Evolutionary conservation across 2,888 invertebrate genomes (phyloP).

Genomic region (Morinoia aosen): DNA sequence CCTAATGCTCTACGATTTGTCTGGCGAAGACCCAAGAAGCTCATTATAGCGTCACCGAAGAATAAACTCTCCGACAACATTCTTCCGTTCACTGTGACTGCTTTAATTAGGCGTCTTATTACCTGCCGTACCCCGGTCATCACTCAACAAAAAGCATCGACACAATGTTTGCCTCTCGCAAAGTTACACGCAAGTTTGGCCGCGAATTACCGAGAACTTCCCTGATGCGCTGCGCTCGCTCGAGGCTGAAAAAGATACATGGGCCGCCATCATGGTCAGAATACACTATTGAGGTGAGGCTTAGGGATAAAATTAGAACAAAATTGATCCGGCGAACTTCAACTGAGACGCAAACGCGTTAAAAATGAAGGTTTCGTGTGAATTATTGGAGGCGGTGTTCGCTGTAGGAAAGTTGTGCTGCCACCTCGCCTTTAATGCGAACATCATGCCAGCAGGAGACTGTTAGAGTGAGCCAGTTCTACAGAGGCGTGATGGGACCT

Average conservation of each 20-base stretch:
- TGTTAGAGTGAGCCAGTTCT: neutral
- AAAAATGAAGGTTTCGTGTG: neutral
- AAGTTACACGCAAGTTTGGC: neutral
- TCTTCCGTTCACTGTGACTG: neutral
- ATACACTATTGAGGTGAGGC: neutral
- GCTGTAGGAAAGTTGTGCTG: neutral
- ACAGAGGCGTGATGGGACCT: no score
- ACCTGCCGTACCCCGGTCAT: neutral
- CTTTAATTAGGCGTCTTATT: neutral
- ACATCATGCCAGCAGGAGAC: neutral
- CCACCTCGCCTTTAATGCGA: neutral
- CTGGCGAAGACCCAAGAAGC: neutral
- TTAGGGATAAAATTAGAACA: neutral
- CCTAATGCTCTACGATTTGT: neutral
- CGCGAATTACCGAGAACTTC: neutral
- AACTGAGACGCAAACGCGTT: neutral
- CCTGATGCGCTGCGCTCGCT: neutral
- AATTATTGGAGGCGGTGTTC: neutral
- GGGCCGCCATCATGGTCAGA: neutral
- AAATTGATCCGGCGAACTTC: neutral
- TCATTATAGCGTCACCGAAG: neutral
- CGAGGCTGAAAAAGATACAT: neutral
- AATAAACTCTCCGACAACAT: neutral
- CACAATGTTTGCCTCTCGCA: neutral
- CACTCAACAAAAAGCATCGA: neutral